These are phyloP conservation scores for Gobio gobio DNA, from an alignment of 2,113 vertebrate genomes.

Conservation along the genomic window DNA sequence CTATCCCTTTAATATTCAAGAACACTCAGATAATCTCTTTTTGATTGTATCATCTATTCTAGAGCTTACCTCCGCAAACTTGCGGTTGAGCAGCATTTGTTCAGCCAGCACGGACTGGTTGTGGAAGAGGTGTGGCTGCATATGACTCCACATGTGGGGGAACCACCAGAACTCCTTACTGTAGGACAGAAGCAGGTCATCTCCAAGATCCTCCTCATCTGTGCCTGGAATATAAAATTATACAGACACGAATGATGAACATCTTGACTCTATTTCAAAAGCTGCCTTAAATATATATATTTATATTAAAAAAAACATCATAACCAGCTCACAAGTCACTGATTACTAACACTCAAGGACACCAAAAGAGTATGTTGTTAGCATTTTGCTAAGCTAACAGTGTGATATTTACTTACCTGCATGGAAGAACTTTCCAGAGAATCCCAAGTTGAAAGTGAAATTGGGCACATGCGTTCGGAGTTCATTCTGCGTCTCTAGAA, in stretches of 20 bases:
- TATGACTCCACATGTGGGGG: slow-evolving; percentile 94
- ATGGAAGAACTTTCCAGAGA: slow-evolving; percentile 94
- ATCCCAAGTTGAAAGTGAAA: slow-evolving; percentile 93
- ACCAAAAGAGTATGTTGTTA: background rate
- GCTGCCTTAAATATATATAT: background rate
- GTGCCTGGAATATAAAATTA: slow-evolving; percentile 74
- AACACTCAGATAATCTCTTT: background rate
- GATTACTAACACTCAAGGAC: background rate
- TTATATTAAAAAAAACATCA: no score
- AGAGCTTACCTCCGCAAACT: slow-evolving; percentile 86
- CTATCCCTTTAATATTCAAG: background rate
- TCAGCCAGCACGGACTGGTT: slow-evolving; percentile 87
- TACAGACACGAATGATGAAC: background rate
- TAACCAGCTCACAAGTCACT: background rate
- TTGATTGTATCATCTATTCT: slow-evolving; percentile 10
- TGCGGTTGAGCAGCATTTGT: slow-evolving; percentile 91
- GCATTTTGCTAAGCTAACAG: background rate
- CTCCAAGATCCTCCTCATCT: slow-evolving; percentile 84
- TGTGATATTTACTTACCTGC: slow-evolving; percentile 76
- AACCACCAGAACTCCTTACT: slow-evolving; percentile 93
- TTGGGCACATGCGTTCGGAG: slow-evolving; percentile 86
- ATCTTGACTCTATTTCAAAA: background rate
- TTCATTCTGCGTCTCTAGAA: slow-evolving; percentile 85
- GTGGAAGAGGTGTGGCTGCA: slow-evolving; percentile 93
- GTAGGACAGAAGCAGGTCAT: slow-evolving; percentile 84